A percentile compares a stretch with the other conserved stretches of the same genome.
phyloP scores from a whole-genome alignment of 2,888 invertebrate species.

The Seladonia tumulorum region DNA sequence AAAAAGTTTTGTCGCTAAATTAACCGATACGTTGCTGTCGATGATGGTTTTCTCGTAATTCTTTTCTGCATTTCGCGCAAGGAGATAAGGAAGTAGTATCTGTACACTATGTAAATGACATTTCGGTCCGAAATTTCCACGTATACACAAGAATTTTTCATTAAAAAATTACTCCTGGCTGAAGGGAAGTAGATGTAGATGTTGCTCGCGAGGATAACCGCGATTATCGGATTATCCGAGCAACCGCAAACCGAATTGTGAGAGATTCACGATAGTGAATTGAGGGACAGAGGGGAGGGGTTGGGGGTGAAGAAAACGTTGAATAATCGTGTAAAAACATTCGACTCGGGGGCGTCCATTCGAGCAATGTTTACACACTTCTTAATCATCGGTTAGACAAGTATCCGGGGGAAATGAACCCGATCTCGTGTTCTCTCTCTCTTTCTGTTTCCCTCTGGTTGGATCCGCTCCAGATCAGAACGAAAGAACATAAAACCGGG shows the following conservation, averaged over 20 bases:
- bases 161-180: not conserved
- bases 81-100: too few relatives aligned
- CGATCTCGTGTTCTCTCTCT: conserved; percentile 12
- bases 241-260: conserved; percentile 1
- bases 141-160: too few relatives aligned
- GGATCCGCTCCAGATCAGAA: conserved; percentile 48
- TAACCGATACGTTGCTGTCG: not conserved
- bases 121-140: too few relatives aligned
- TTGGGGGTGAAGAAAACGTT: not conserved
- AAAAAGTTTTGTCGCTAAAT: not conserved
- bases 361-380: conserved; percentile 37
- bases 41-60: not conserved
- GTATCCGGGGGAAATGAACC: conserved; percentile 54
- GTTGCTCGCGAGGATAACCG: not conserved
- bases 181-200: not conserved
- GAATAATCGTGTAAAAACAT: conserved; percentile 45
- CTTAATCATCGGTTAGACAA: conserved; percentile 50
- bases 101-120: too few relatives aligned
- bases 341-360: conserved; percentile 19
- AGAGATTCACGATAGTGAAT: not conserved
- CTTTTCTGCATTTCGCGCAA: too few relatives aligned
- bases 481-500: conserved; percentile 27
- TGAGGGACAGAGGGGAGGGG: not conserved
- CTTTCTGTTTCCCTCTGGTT: conserved; percentile 15
- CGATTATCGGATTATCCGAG: conserved; percentile 16